These are phyloP conservation scores for Mystacides longicornis DNA, from an alignment of 2,888 invertebrate species.

Conservation along the genomic window DNA sequence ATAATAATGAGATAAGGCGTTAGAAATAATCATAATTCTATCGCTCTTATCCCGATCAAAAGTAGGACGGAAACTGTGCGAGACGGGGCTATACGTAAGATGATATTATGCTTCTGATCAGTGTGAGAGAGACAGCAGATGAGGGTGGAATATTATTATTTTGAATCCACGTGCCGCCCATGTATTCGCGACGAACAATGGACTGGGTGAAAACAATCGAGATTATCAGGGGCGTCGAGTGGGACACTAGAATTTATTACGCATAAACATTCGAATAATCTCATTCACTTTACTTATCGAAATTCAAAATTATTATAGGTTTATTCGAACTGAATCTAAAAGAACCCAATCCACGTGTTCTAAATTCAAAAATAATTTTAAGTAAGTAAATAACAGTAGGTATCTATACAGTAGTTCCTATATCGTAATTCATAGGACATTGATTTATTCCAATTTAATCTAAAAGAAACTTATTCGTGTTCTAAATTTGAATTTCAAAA, in stretches of 20 bases:
- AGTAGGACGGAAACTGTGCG: background rate
- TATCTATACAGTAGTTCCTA: too few species aligned
- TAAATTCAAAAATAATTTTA: too few species aligned
- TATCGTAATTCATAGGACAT: too few species aligned
- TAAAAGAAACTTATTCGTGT: too few species aligned
- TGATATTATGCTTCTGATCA: too few species aligned
- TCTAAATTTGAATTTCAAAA: too few species aligned
- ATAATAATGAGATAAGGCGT: background rate
- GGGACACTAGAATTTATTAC: conserved; percentile 7
- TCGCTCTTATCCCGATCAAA: conserved; percentile 4
- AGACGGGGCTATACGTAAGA: background rate
- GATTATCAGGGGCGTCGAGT: conserved; percentile 8
- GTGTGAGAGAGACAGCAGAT: background rate
- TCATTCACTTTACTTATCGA: too few species aligned
- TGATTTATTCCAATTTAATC: too few species aligned
- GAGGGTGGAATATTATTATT: background rate
- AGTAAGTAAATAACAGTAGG: too few species aligned
- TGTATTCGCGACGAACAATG: conserved; percentile 3
- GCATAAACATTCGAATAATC: background rate
- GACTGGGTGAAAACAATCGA: conserved; percentile 5
- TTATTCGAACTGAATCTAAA: too few species aligned
- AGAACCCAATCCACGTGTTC: too few species aligned
- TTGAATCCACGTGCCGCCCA: background rate
- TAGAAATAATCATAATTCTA: background rate
- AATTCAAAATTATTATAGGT: too few species aligned